Conservation (phyloP, 2,797 vertebrate species). For the Urosaurus nigricauda region DNA sequence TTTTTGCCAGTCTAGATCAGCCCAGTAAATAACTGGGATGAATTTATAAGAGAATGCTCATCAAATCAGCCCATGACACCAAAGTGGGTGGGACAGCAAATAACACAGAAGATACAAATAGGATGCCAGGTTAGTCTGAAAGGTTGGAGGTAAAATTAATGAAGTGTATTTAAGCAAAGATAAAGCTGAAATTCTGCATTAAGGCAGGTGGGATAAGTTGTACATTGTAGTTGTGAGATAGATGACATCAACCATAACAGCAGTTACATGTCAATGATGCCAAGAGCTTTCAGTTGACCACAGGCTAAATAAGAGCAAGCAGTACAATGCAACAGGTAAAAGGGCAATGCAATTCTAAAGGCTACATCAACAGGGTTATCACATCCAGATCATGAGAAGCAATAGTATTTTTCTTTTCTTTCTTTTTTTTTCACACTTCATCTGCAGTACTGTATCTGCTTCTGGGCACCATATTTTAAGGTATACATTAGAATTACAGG, state of each 20-base stretch:
- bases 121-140: background rate
- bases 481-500: background rate
- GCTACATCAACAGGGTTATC: background rate
- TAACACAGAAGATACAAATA: background rate
- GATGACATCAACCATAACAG: background rate
- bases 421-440: background rate
- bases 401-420: background rate
- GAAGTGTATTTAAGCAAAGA: background rate
- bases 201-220: background rate
- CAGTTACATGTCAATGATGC: background rate
- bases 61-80: background rate
- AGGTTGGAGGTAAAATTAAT: background rate
- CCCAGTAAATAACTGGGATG: background rate
- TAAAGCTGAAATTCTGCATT: background rate
- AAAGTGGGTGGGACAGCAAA: background rate
- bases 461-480: background rate
- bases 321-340: background rate
- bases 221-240: background rate
- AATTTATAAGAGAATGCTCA: background rate
- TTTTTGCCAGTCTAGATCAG: no score
- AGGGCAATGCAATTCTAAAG: background rate
- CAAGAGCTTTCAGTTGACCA: background rate
- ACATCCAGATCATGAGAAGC: background rate
- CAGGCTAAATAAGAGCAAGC: background rate
- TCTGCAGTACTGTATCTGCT: background rate